Evolutionary conservation across 2,113 vertebrate genomes (phyloP).

Genomic region (Passer montanus): DNA sequence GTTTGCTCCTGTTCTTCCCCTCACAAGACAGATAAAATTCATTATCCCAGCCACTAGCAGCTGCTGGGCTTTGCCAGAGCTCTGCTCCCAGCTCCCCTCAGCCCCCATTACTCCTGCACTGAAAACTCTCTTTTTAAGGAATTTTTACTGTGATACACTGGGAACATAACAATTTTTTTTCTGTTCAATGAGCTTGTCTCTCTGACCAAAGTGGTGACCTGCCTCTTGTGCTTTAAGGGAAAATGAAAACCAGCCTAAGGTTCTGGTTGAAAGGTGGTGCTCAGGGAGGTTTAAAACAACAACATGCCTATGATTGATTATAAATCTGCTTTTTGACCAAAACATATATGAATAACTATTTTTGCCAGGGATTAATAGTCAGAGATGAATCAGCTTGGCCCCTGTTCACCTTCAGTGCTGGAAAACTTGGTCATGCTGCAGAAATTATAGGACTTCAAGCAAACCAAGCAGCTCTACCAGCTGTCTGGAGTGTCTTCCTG

Average conservation of each 20-base stretch:
- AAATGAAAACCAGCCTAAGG: neutral
- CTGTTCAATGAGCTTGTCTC: neutral
- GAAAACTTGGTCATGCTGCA: neutral
- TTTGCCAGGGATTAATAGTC: neutral
- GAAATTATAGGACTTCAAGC: neutral
- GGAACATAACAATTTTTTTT: neutral
- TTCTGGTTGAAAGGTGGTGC: neutral
- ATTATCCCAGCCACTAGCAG: fast-evolving
- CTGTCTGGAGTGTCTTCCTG: neutral
- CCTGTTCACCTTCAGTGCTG: neutral
- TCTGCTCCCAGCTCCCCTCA: neutral
- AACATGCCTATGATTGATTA: neutral
- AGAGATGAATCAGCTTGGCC: neutral
- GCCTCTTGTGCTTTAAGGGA: neutral
- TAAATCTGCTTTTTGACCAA: neutral
- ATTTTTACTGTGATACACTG: neutral
- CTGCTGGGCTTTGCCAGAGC: neutral
- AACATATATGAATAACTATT: neutral
- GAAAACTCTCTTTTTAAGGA: neutral
- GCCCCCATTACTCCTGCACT: neutral
- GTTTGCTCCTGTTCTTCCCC: neutral
- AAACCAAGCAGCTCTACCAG: neutral
- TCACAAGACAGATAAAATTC: neutral
- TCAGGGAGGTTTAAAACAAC: neutral
- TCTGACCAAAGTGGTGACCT: neutral